phyloP scores from a whole-genome alignment of 2,888 invertebrate species.

The Sphaerophoria rueppellii region DNA sequence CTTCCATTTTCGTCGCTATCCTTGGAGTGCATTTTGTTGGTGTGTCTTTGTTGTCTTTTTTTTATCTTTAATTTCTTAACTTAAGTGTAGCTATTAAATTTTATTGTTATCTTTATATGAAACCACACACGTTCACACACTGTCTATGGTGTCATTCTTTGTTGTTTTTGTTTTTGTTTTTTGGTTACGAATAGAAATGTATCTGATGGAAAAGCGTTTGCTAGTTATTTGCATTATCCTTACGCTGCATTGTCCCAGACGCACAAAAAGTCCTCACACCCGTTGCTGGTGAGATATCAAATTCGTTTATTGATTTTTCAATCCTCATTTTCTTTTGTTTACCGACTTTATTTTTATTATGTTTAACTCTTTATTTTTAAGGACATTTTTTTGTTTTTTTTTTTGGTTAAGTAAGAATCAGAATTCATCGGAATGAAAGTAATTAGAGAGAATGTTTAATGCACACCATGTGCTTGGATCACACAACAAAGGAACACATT shows the following conservation, averaged over 20 bases:
- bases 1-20: slow-evolving; percentile 63
- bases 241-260: slow-evolving; percentile 66
- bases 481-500: slow-evolving; percentile 63
- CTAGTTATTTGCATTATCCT: slow-evolving; percentile 63
- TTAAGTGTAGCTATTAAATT: slow-evolving; percentile 17
- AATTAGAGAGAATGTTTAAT: slow-evolving; percentile 58
- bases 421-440: slow-evolving; percentile 59
- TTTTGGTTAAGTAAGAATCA: slow-evolving; percentile 11
- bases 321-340: slow-evolving; percentile 55
- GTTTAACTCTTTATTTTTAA: neutral
- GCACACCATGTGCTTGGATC: slow-evolving; percentile 69
- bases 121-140: slow-evolving; percentile 33
- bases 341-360: slow-evolving; percentile 8
- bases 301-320: slow-evolving; percentile 70
- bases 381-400: neutral
- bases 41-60: slow-evolving; percentile 35
- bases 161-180: slow-evolving; percentile 12
- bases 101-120: slow-evolving; percentile 25
- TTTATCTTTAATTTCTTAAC: slow-evolving; percentile 27
- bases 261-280: slow-evolving; percentile 57
- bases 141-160: slow-evolving; percentile 42
- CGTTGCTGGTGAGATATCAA: slow-evolving; percentile 53
- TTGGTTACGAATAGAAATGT: slow-evolving; percentile 28
- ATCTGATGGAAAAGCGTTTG: slow-evolving; percentile 29
- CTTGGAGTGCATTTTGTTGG: slow-evolving; percentile 66